Evolutionary conservation across 1,140 invertebrate genomes (phyloP).

Genomic region (Proales similis): DNA sequence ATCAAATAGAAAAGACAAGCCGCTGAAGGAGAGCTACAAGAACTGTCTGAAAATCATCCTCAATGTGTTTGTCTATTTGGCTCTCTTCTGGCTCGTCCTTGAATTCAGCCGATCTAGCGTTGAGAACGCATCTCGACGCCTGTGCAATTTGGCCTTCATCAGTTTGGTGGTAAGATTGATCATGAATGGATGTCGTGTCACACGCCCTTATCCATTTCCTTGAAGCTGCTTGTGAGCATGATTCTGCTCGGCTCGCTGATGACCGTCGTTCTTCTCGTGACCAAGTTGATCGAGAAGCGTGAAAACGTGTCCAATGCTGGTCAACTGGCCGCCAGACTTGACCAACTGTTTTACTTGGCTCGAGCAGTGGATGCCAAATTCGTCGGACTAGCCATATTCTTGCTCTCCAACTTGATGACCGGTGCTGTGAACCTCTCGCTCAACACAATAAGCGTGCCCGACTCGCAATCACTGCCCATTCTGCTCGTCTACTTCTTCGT

Average conservation of each 20-base stretch:
- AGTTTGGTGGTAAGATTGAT: neutral
- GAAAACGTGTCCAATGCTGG: neutral
- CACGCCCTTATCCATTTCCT: neutral
- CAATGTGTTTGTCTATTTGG: neutral
- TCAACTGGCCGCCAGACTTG: neutral
- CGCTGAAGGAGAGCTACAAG: neutral
- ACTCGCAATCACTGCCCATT: neutral
- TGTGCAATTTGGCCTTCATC: conserved; percentile 28
- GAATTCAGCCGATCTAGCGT: conserved; percentile 7
- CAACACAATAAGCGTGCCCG: conserved; percentile 9
- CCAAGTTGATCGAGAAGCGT: neutral
- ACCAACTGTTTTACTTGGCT: conserved; percentile 4
- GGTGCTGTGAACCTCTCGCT: conserved; percentile 65
- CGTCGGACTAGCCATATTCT: conserved; percentile 69
- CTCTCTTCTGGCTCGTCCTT: conserved; percentile 11
- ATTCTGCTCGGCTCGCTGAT: neutral
- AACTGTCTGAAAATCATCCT: conserved; percentile 1
- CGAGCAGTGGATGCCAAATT: conserved; percentile 21
- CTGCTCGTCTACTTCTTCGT: conserved; percentile 1
- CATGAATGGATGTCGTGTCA: neutral
- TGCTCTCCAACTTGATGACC: conserved; percentile 69
- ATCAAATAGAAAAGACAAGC: neutral
- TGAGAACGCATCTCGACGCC: conserved; percentile 14
- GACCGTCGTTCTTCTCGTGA: conserved; percentile 10
- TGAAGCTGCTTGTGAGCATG: conserved; percentile 19